phyloP scores from a whole-genome alignment of 2,888 invertebrate species.

The Dolichopus griseipennis region DNA sequence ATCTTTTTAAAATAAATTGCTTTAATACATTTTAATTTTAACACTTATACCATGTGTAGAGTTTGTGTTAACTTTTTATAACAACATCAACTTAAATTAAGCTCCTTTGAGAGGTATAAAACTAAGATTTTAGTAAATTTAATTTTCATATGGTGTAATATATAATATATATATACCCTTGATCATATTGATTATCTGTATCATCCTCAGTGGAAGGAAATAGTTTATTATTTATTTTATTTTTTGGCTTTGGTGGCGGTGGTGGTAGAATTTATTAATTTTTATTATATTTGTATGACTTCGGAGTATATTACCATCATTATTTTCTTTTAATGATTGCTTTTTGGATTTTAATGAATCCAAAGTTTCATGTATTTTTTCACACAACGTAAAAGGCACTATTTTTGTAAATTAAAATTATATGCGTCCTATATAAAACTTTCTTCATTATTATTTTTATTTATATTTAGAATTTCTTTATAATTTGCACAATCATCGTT shows the following conservation, averaged over 20 bases:
- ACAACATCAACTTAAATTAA: no score
- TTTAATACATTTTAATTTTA: no score
- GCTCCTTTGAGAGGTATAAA: no score
- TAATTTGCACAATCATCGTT: background rate
- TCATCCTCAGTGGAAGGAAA: constrained; percentile 41
- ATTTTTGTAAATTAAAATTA: constrained; percentile 20
- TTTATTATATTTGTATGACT: constrained; percentile 40
- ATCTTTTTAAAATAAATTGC: no score
- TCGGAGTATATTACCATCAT: constrained; percentile 38
- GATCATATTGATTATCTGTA: constrained; percentile 71
- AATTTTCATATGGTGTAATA: no score
- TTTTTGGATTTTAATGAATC: constrained; percentile 33
- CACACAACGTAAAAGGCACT: constrained; percentile 38
- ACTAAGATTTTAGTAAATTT: no score
- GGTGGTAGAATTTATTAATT: constrained; percentile 66
- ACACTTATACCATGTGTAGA: no score
- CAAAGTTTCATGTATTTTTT: constrained; percentile 39
- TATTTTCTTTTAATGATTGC: constrained; percentile 35
- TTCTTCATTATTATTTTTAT: no score
- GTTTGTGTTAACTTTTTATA: no score
- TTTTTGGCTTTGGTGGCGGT: constrained; percentile 76
- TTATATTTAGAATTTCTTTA: background rate
- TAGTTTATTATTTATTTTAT: constrained; percentile 52
- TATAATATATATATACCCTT: constrained; percentile 45
- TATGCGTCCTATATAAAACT: background rate